phyloP scores from a whole-genome alignment of 2,888 invertebrate genomes.

The Euproctis similis region DNA sequence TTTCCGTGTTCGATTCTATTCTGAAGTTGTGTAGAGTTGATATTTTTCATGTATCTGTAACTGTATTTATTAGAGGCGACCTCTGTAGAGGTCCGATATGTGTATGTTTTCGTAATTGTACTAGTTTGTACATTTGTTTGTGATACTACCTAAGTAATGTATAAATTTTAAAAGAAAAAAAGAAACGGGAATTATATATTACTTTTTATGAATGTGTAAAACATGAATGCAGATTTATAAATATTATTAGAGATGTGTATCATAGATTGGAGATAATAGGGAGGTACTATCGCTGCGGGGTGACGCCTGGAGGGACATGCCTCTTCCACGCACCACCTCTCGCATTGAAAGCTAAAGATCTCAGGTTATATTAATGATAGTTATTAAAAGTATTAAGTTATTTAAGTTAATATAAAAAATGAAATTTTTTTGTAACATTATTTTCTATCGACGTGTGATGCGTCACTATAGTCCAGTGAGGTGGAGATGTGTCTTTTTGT shows the following conservation, averaged over 20 bases:
- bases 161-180: conserved; percentile 62
- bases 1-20: conserved; percentile 72
- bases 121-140: conserved; percentile 77
- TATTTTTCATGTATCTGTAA: conserved; percentile 66
- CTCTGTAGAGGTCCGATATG: conserved; percentile 46
- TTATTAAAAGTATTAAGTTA: conserved; percentile 75
- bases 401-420: conserved; percentile 74
- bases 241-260: conserved; percentile 46
- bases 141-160: conserved; percentile 77
- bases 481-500: conserved; percentile 39
- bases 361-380: conserved; percentile 73
- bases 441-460: conserved; percentile 54
- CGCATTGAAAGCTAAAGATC: conserved; percentile 61
- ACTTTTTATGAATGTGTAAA: conserved; percentile 64
- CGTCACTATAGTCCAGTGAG: conserved; percentile 54
- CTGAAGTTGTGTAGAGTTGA: conserved; percentile 67
- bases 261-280: conserved; percentile 40
- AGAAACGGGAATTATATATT: too few relatives aligned
- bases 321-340: conserved; percentile 22
- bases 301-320: conserved; percentile 8
- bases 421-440: conserved; percentile 71
- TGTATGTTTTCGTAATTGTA: conserved; percentile 70
- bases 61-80: conserved; percentile 69
- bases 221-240: conserved; percentile 56
- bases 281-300: conserved; percentile 36